A percentile compares a stretch with the other conserved stretches of the same genome.
Evolutionary conservation across 2,888 invertebrate genomes (phyloP).

Genomic region (Aphidoletes aphidimyza): DNA sequence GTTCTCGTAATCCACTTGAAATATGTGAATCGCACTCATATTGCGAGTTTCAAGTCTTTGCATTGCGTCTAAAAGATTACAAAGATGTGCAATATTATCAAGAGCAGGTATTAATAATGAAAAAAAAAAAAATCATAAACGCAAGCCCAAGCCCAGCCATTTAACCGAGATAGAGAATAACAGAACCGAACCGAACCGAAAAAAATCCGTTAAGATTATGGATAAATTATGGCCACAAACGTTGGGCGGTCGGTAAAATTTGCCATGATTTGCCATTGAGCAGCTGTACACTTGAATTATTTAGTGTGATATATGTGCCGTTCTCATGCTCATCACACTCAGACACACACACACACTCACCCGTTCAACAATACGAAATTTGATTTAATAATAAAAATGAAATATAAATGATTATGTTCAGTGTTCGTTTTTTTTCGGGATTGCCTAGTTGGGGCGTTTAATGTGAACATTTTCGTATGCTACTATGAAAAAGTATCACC

Average conservation of each 20-base stretch:
- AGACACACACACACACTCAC: too few species aligned
- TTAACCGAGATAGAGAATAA: too few species aligned
- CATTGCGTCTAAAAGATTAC: not conserved
- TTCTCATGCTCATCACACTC: not conserved
- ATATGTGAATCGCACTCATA: conserved; percentile 8
- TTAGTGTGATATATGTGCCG: conserved; percentile 15
- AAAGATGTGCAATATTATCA: conserved; percentile 4
- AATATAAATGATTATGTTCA: conserved; percentile 30
- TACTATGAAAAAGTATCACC: not conserved
- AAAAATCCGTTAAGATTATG: conserved; percentile 27
- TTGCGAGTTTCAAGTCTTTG: not conserved
- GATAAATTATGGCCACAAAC: not conserved
- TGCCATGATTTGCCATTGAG: not conserved
- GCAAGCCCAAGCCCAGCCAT: too few species aligned
- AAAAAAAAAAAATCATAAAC: conserved; percentile 25
- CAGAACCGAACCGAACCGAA: not conserved
- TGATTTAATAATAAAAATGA: conserved; percentile 49
- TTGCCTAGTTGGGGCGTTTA: not conserved
- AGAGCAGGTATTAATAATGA: conserved; percentile 31
- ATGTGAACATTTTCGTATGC: not conserved
- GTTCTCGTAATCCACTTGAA: conserved; percentile 13
- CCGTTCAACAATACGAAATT: not conserved
- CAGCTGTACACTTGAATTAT: conserved; percentile 37
- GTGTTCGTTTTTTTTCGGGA: not conserved
- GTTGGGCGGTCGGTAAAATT: not conserved